Base-by-base conservation (phyloP, 2,888 invertebrate genomes). In the Ditylenchus weischeri region DNA sequence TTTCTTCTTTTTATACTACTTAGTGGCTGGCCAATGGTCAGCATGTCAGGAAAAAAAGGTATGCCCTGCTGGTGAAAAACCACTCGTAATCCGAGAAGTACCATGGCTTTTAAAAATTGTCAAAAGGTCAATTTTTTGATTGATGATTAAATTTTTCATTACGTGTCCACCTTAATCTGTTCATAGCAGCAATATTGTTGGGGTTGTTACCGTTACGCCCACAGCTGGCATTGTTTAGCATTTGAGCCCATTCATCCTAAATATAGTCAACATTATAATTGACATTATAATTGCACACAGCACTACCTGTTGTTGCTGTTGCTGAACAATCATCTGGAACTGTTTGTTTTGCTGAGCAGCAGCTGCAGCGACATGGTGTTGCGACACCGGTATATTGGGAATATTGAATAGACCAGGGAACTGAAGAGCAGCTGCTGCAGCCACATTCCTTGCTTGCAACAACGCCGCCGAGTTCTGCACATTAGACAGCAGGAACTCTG, bases 221-320 rank as follows among this genome's bases (percentile, higher is more conserved):
- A 54, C 29, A 64, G 11, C 47, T 2, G 57, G 65, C 64, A 11
- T 57, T 54, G 38, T 61, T 67, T 1, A 68, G 36, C 49, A 68
- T n/a, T 61, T 68, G 69, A 36, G 69, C 69, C 66, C 66, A 68
- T 36, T 68, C 69, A 1, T 68, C 69, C 61, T 68, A 62, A 54
- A 10, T 54, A 11, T 15, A 68, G 36, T 21, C 21, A 49, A 21
- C 18, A 54, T 54, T 47, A 54, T 57, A 13, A 6, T 18, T 48
- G 6, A 29, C 36, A 47, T 10, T 13, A n/a, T n/a, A 21, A 48
- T 23, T 18, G 13, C 38, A 36, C 18, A 18, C 11, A 57, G 29
- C 1, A 50, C 51, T 23, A 38, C 65, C 13, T 70, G 69, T 50
- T 70, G 73, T 29, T 72, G 70, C 19, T 68, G 68, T 63, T 72